Evolutionary conservation across 2,888 invertebrate species (phyloP), one percentile per base, ranked within the genome.

Genomic region (Pachliopta kotzebuea): DNA sequence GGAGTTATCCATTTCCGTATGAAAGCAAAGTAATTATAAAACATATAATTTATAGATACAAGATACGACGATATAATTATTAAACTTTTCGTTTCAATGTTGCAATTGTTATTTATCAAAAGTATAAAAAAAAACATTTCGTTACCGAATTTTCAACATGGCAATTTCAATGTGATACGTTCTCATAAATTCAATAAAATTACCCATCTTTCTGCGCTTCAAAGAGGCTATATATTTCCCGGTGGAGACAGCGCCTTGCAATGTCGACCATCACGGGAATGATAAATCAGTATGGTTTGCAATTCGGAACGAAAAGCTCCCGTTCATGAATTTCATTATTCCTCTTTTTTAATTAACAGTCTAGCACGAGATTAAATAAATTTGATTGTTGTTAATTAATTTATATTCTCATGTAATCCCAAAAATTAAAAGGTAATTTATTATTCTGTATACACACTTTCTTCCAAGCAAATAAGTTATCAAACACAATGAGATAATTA

Each of bases 121-220:
- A 59, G 60, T 67, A 76, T 75, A 81, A 80, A 84, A 81, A 83
- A 81, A 77, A 80, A 79, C 79, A 79, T 84, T 85, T 83, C 76
- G 81, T 76, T 75, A 83, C 74, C 75, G 76, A 86, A 85, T 85
- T 87, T 88, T 83, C 83, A 83, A 80, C 77, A 75, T 82, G 77
- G 83, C 83, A 83, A 83, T 87, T 84, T 83, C 81, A 77, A 75
- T 80, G 79, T 85, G 86, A 86, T 87, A 86, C 86, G 85, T 83
- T 84, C 37, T 37, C 87, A 90, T 90, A 90, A 89, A 89, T 90
- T 86, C 87, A 82, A 84, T 87, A 86, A 88, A 89, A 90, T 90
- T 87, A 88, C 88, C 88, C 86, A 89, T 90, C 85, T 87, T 88
- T 90, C 86, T 85, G 82, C 80, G 86, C 84, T 88, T 88, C 90